These are phyloP conservation scores for Trematocara nigrifrons DNA, from an alignment of 2,113 vertebrate species.

Conservation along the genomic window DNA sequence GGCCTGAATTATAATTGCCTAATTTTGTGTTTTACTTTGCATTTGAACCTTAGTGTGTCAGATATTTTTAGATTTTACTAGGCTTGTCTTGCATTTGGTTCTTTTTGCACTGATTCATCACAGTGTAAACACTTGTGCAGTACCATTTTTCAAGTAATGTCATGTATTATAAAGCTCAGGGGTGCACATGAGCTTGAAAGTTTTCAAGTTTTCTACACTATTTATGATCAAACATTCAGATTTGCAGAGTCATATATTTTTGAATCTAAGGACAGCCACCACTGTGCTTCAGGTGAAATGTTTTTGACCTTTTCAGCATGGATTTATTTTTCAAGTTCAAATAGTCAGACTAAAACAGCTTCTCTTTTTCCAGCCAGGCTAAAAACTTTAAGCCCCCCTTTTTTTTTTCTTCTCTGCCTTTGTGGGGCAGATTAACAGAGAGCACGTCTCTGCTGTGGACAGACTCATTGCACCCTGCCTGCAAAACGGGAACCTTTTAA, in stretches of 20 bases:
- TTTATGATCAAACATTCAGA: not conserved
- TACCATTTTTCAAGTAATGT: not conserved
- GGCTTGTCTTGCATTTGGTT: not conserved
- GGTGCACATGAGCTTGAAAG: not conserved
- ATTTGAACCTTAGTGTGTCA: not conserved
- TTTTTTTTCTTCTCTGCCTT: not conserved
- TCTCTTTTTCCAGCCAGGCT: not conserved
- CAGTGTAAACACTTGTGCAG: not conserved
- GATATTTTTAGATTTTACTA: not conserved
- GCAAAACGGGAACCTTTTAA: constrained; percentile 1
- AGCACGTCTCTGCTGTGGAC: not conserved
- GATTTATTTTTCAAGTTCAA: not conserved
- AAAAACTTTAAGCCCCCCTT: not conserved
- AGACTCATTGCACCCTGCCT: constrained; percentile 21
- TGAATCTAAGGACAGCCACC: not conserved
- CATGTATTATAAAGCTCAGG: not conserved
- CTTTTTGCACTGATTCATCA: not conserved
- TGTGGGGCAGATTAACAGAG: not conserved
- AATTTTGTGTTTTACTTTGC: not conserved
- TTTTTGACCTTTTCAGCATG: not conserved
- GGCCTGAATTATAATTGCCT: not conserved
- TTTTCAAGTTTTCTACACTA: not conserved
- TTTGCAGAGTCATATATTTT: not conserved
- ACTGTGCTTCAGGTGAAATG: not conserved
- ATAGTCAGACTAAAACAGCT: not conserved